Evolutionary conservation across 2,113 vertebrate genomes (phyloP).

Genomic region (Blennius ocellaris): DNA sequence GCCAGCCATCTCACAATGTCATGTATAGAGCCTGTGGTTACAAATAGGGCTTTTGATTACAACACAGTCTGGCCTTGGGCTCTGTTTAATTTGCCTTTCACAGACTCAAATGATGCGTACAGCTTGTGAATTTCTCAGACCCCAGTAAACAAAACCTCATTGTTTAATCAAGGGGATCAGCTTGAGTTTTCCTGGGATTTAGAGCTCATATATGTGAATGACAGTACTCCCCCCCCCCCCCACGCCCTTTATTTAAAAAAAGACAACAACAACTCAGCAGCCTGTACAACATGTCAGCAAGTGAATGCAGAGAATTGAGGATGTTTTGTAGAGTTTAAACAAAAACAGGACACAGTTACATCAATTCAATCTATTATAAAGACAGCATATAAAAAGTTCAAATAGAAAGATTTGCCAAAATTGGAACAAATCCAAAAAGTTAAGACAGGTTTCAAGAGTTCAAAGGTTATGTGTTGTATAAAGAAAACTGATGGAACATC

Average conservation of each 20-base stretch:
- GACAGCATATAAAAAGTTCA: too few species aligned
- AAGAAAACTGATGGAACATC: too few species aligned
- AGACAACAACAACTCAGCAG: too few species aligned
- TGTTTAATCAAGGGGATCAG: slow-evolving; percentile 30
- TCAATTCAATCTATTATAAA: too few species aligned
- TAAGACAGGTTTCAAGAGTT: too few species aligned
- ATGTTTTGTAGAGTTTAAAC: too few species aligned
- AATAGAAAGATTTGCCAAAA: too few species aligned
- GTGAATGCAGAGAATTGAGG: too few species aligned
- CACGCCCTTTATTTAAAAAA: neutral
- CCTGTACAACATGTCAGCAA: too few species aligned
- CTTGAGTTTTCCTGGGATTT: slow-evolving; percentile 17
- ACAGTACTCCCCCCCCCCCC: slow-evolving; percentile 5
- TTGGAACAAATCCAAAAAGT: too few species aligned
- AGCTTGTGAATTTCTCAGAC: slow-evolving; percentile 14
- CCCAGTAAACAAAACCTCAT: slow-evolving; percentile 34
- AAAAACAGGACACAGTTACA: too few species aligned
- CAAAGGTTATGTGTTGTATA: too few species aligned
- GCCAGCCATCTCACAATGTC: slow-evolving; percentile 21
- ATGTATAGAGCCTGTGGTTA: slow-evolving; percentile 46
- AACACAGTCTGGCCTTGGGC: slow-evolving; percentile 3
- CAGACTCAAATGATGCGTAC: slow-evolving; percentile 24
- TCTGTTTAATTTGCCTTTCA: slow-evolving; percentile 23
- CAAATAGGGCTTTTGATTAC: slow-evolving; percentile 40
- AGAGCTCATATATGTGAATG: neutral